Evolutionary conservation across 2,888 invertebrate species (phyloP), one percentile per base, ranked within the genome.

Genomic region (Protophormia terraenovae): DNA sequence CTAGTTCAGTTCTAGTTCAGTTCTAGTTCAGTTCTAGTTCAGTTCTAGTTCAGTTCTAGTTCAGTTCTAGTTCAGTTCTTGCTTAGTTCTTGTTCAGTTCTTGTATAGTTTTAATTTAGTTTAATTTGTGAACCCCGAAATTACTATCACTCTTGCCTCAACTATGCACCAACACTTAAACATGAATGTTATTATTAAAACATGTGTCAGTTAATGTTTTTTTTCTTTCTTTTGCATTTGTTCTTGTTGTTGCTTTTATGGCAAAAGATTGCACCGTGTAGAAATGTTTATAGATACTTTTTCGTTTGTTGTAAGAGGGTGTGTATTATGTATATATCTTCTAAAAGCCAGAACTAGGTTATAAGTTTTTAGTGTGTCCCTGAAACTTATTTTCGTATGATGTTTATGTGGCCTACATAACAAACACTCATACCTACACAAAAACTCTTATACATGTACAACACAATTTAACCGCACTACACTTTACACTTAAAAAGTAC

Each of bases 151-250:
- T n/a, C n/a, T n/a, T n/a, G n/a, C n/a, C n/a, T 35, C 35, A 19
- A 64, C 32, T 50, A 55, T 76, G 75, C 75, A 76, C 38, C 75
- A 53, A 66, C 62, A 76, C 75, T 75, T 81, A 27, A 81, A 45
- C 62, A 76, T 69, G 62, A 69, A 75, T 69, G 67, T 53, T 81
- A 58, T 84, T 78, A 81, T 73, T 77, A 84, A 84, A 84, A 81
- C 81, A 84, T 81, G 81, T 84, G 81, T 84, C 84, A 81, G 84
- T 84, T 69, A 78, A 84, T 78, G 69, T 69, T 69, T 84, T 58
- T 55, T 62, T 16, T n/a, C n/a, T 45, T 22, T 55, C 41, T 41
- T 55, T 45, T 67, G n/a, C 45, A 16, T 32, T 24, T 47, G 47
- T 1, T 29, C 16, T 41, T 66, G 47, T 27, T 64, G 10, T 64